Base-by-base conservation (phyloP, 2,888 invertebrate genomes). In the Druceiella hillmani region DNA sequence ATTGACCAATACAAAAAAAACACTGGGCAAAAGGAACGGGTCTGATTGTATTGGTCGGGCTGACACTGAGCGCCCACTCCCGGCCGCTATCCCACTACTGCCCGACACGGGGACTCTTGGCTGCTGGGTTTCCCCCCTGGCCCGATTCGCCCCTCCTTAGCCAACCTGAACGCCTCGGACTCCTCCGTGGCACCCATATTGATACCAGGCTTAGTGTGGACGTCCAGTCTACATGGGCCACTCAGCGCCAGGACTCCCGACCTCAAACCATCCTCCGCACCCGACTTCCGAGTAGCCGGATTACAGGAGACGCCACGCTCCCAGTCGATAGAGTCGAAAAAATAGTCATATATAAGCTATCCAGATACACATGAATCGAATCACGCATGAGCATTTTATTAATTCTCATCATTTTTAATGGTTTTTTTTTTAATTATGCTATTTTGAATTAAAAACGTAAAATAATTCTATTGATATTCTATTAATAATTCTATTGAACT, bases 101-200 rank as follows among this genome's bases (percentile, higher is more conserved):
- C 87, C 78, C 83, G 79, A 89, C 91, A 87, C 90, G 91, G 90
- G 82, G 87, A 87, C 90, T 94, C 91, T 93, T 92, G 91, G 90
- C 91, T 94, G 93, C 93, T 93, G 87, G 83, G 89, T 92, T 89
- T 86, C 92, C 89, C 88, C 88, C 84, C 93, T 93, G 90, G 89
- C 91, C 93, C 93, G 87, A 78, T 93, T 75, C 92, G 85, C 87
- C 88, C 83, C 90, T 91, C 93, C 82, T 93, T 91, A 87, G n/a
- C n/a, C n/a, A n/a, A n/a, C n/a, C 70, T 70, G 69, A 65, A 66
- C 60, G 61, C 55, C 64, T 62, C 62, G 55, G 79, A 83, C 81
- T 93, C 89, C 91, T 82, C 84, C 79, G 66, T 78, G 79, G 74
- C 74, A 73, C 76, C 91, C 92, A 93, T 92, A 88, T 93, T 85